These are phyloP conservation scores for Vipera ursinii DNA, from an alignment of 2,797 vertebrate species.

Conservation along the genomic window DNA sequence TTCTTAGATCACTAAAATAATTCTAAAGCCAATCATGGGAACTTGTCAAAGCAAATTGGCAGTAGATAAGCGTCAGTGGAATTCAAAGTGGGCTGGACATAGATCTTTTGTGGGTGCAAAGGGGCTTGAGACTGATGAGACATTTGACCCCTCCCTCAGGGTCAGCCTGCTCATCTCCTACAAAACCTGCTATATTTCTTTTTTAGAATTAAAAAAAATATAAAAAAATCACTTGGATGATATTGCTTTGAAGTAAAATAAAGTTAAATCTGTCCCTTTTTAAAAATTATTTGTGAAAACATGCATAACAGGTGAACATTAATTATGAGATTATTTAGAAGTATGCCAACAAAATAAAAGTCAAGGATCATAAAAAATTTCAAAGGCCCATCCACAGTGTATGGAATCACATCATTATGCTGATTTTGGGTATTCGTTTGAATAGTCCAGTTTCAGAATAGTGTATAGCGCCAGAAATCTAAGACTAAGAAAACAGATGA, in stretches of 20 bases:
- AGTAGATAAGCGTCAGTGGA: background rate
- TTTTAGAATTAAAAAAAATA: background rate
- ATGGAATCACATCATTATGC: no score
- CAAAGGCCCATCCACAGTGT: no score
- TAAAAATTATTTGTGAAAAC: background rate
- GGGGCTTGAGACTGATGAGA: background rate
- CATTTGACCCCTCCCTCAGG: background rate
- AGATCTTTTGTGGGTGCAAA: background rate
- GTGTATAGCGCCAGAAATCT: no score
- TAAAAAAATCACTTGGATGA: background rate
- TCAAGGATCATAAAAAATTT: no score
- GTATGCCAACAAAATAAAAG: no score
- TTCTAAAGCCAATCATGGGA: background rate
- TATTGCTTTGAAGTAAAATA: background rate
- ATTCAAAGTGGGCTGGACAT: background rate
- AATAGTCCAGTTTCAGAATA: no score
- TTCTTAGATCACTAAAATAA: background rate
- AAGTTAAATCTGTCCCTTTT: background rate
- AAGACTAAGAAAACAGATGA: no score
- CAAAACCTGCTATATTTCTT: background rate
- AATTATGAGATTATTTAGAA: background rate
- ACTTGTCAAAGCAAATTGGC: background rate
- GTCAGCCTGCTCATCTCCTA: background rate
- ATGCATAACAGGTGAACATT: background rate
- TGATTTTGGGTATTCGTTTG: no score